phyloP scores from a whole-genome alignment of 2,888 invertebrate species.

The Osedax fenrisi region DNA sequence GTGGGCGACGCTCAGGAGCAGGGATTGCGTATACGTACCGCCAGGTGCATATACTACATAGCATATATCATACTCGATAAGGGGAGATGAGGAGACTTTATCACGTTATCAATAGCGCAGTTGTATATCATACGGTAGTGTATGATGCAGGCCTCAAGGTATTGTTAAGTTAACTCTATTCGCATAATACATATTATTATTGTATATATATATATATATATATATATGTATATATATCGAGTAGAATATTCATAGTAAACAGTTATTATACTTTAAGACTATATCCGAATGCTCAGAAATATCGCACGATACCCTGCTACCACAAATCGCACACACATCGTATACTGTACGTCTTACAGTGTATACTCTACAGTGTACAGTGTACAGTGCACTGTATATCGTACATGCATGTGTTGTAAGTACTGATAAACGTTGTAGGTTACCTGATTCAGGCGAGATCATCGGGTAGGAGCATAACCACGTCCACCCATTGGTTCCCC shows the following conservation, averaged over 20 bases:
- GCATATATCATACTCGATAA: too few relatives aligned
- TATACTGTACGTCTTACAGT: neutral
- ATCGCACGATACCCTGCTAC: neutral
- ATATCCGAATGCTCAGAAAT: too few relatives aligned
- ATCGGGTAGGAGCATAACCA: slow-evolving; percentile 47
- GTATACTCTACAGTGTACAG: too few relatives aligned
- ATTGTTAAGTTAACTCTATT: too few relatives aligned
- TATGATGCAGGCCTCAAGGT: too few relatives aligned
- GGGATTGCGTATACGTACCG: slow-evolving; percentile 49
- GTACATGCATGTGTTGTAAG: neutral
- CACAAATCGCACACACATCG: slow-evolving; percentile 20
- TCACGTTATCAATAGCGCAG: too few relatives aligned
- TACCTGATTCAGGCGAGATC: slow-evolving; percentile 48
- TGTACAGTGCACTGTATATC: neutral
- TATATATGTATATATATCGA: neutral
- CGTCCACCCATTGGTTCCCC: slow-evolving; percentile 44
- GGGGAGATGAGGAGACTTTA: too few relatives aligned
- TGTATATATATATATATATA: neutral
- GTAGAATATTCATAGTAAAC: too few relatives aligned
- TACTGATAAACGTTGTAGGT: slow-evolving; percentile 36
- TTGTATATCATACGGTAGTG: too few relatives aligned
- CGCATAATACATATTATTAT: too few relatives aligned
- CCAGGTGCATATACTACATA: too few relatives aligned
- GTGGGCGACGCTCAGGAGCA: slow-evolving; percentile 44
- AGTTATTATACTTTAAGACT: too few relatives aligned